Percentiles rank a stretch among this genome's conserved stretches.
Evolutionary conservation across 2,797 vertebrate species (phyloP).

Genomic region (Notolabrus celidotus): DNA sequence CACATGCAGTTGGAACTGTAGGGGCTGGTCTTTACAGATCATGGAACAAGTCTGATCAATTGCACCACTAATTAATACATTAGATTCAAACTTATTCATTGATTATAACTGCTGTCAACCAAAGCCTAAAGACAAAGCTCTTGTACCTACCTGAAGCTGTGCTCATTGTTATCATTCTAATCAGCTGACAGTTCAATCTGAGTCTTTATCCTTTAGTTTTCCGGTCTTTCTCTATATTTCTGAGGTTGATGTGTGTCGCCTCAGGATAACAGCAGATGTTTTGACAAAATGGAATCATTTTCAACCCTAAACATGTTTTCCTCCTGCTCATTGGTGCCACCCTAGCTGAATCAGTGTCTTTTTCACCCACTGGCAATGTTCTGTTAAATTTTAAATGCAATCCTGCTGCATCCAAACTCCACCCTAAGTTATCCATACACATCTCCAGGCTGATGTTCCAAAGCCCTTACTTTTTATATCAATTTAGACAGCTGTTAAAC

Average conservation of each 20-base stretch:
- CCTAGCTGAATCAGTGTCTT: background rate
- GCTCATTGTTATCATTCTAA: too few species aligned
- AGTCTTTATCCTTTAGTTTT: too few species aligned
- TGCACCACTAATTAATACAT: too few species aligned
- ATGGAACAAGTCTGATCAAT: too few species aligned
- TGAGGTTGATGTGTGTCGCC: background rate
- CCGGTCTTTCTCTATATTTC: background rate
- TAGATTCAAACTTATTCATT: too few species aligned
- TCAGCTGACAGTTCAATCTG: too few species aligned
- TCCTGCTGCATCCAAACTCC: slow-evolving; percentile 5
- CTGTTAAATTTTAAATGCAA: background rate
- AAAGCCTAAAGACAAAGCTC: too few species aligned
- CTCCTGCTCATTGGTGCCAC: background rate
- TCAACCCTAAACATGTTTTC: background rate
- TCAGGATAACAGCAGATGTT: background rate
- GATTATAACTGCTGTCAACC: too few species aligned
- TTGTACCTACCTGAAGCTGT: too few species aligned
- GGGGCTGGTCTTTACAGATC: too few species aligned
- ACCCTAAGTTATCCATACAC: background rate
- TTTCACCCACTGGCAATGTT: background rate
- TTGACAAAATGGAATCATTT: background rate
- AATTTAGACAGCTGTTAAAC: slow-evolving; percentile 1
- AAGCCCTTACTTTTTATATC: slow-evolving; percentile 1
- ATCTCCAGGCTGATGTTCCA: background rate
- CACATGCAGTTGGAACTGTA: too few species aligned